phyloP scores from a whole-genome alignment of 53 echinoderm and acorn worm genomes.

The Holothuria leucospilota region DNA sequence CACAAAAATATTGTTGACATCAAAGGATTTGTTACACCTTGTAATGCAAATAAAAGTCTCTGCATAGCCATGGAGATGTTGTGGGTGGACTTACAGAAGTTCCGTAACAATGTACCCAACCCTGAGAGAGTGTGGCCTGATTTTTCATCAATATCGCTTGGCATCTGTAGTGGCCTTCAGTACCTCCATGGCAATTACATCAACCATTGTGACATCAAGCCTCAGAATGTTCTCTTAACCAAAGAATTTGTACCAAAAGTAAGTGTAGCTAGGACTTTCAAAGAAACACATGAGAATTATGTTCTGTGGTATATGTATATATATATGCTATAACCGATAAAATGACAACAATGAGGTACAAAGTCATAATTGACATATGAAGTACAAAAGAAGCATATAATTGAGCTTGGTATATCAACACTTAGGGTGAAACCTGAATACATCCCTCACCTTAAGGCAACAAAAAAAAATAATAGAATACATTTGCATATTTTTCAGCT shows the following conservation, averaged over 20 bases:
- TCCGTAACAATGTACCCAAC: background rate
- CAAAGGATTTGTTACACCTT: background rate
- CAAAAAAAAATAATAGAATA: too few relatives aligned
- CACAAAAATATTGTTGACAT: constrained; percentile 15
- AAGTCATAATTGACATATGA: too few relatives aligned
- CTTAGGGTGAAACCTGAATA: too few relatives aligned
- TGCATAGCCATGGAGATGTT: constrained; percentile 14
- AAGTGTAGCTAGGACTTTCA: background rate
- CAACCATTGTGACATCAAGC: constrained; percentile 17
- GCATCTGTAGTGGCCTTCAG: background rate
- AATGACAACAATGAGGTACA: background rate
- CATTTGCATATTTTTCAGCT: too few relatives aligned
- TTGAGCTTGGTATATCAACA: background rate
- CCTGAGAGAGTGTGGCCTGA: constrained; percentile 10
- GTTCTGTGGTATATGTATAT: too few relatives aligned
- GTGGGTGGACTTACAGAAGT: background rate
- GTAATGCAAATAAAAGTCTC: too few relatives aligned
- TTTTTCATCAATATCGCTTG: background rate
- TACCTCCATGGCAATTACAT: background rate
- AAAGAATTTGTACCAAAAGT: constrained; percentile 4
- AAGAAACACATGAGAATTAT: too few relatives aligned
- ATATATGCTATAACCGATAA: too few relatives aligned
- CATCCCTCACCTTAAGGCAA: too few relatives aligned
- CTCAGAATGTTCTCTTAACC: background rate
- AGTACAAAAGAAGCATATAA: too few relatives aligned